Evolutionary conservation across 2,888 invertebrate species (phyloP), one percentile per base, ranked within the genome.

Genomic region (Pedicia rivosa): DNA sequence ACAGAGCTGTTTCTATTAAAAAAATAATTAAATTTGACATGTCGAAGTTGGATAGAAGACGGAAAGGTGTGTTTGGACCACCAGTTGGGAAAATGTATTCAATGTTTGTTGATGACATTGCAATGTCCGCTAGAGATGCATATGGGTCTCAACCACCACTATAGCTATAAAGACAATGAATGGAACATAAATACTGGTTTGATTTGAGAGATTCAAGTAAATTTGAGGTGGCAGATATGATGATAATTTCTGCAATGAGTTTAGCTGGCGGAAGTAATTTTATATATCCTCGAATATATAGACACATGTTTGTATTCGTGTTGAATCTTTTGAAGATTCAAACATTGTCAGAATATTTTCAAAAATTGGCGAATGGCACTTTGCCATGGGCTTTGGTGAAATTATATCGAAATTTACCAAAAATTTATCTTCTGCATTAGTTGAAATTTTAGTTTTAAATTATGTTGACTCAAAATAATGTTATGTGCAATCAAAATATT

Each of bases 121-220:
- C 84, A 50, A 87, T 91, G 86, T 90, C 91, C 0, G 78, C 81
- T 44, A 82, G 80, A 53, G 91, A 90, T 56, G 69, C 68, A 31
- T 90, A 81, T 57, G 90, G 88, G 2, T 87, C 91, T 0, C 91
- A 92, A 56, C 86, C 91, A 0, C 87, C 91, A 0, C 70, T 92
- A 14, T 94, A 94, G 59, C 60, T 94, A 34, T 58, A 94, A 14
- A 70, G 94, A 22, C 90, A 90, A 55, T 90, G 83, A 82, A 67
- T 91, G 39, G 91, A 91, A 64, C 91, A 92, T 57, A 80, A 82
- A 0, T 78, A 87, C 62, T 90, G 91, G 88, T 91, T 84, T 53
- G 91, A 91, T 59, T 68, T 77, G 25, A 74, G 73, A 50, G 82
- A 84, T 42, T 81, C 80, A 31, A 72, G 78, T 10, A 72, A 74